Base-by-base conservation (phyloP, 2,888 invertebrate genomes). In the Patella depressa region DNA sequence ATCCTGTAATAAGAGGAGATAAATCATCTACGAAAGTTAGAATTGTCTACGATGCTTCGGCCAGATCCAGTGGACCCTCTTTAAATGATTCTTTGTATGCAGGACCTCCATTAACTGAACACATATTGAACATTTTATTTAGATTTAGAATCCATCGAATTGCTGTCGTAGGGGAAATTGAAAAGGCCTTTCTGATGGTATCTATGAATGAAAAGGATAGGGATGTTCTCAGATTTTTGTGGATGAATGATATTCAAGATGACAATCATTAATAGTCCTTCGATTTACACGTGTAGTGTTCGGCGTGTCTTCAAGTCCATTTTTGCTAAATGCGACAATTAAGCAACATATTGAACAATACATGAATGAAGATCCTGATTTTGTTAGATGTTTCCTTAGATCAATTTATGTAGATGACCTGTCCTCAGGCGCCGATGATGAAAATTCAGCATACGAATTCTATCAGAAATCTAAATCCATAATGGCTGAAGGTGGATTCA, bases 201-300 rank as follows among this genome's bases (percentile, higher is more conserved):
- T 7, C 65, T 11, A 24, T 65, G 24, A 65, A 65, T 65, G 65
- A n/a, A 19, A 15, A 65, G n/a, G 24, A 65, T 65, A 65, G 65
- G 24, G 65, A 65, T 65, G 65, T 65, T 19, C 65, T 65, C 11
- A 9, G 65, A 19, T 65, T 65, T 65, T 65, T 65, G 24, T 65
- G 65, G 65, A 65, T 65, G 19, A 45, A 45, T 45, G 45, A 45
- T 45, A 45, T 45, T 45, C 45, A 45, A 45, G 19, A 65, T 24
- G 14, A 65, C 65, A 65, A 65, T 65, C 59, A 65, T 19, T n/a
- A 2, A 17, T 65, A 7, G n/a, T n/a, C n/a, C 59, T 17, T 11
- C n/a, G 59, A n/a, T 65, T 65, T 65, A 65, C 59, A 7, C 59
- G 59, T 65, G 59, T 65, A n/a, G 59, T 59, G 9, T 65, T 65